Conservation (phyloP, 64 coral and sea anemone species). For the Montipora efflorescens region DNA sequence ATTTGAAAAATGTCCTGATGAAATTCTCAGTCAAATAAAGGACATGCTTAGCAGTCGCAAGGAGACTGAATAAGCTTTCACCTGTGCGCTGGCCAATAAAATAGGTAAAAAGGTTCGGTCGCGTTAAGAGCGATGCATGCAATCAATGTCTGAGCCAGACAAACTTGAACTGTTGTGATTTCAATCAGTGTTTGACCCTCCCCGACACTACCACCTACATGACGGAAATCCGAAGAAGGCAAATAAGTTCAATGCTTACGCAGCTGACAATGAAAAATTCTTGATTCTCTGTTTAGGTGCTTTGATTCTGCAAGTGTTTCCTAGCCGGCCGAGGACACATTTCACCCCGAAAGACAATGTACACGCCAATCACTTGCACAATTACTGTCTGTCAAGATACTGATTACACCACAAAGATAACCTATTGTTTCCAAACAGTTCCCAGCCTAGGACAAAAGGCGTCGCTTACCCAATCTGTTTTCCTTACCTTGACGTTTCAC, state of each 20-base stretch:
- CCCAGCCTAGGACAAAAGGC: constrained; percentile 33
- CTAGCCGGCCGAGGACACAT: neutral
- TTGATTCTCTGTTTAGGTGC: neutral
- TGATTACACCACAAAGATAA: constrained; percentile 62
- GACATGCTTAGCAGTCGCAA: constrained; percentile 15
- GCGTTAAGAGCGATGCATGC: neutral
- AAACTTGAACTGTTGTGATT: constrained; percentile 26
- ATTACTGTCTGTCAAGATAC: constrained; percentile 58
- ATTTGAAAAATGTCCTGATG: constrained; percentile 55
- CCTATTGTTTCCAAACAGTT: constrained; percentile 56
- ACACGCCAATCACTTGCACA: constrained; percentile 47
- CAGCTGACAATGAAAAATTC: neutral
- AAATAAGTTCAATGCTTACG: constrained; percentile 25
- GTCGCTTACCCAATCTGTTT: constrained; percentile 25
- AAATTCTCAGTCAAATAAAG: constrained; percentile 7
- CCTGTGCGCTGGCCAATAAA: neutral
- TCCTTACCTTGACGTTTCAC: constrained; percentile 24
- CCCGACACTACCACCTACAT: constrained; percentile 12
- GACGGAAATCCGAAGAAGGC: constrained; percentile 28
- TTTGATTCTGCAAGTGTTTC: no score
- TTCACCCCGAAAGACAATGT: neutral
- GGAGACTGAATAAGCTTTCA: constrained; percentile 11
- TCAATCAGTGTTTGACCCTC: constrained; percentile 18
- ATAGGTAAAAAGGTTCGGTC: neutral
- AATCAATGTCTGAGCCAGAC: neutral